phyloP scores from a whole-genome alignment of 2,888 invertebrate species.

The Parnassius orleans region DNA sequence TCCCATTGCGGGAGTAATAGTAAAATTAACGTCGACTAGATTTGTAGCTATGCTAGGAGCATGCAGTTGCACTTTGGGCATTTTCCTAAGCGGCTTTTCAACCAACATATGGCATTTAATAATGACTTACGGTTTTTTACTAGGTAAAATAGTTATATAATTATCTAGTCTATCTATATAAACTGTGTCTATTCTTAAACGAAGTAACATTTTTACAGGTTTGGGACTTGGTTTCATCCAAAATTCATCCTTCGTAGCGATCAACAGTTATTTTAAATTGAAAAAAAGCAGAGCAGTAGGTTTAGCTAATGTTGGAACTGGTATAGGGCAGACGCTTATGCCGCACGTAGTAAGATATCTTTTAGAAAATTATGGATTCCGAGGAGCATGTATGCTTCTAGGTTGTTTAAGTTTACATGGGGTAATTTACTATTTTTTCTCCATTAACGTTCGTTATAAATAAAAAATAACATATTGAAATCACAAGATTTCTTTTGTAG shows the following conservation, averaged over 20 bases:
- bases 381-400: slow-evolving; percentile 83
- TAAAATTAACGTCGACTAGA: slow-evolving; percentile 72
- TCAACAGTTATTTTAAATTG: slow-evolving; percentile 85
- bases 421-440: slow-evolving; percentile 54
- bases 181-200: slow-evolving; percentile 1
- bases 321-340: slow-evolving; percentile 87
- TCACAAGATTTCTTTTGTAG: slow-evolving; percentile 45
- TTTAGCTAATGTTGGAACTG: slow-evolving; percentile 87
- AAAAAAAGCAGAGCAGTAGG: slow-evolving; percentile 88
- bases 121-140: slow-evolving; percentile 67
- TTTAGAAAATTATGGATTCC: slow-evolving; percentile 83
- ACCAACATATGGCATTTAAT: slow-evolving; percentile 68
- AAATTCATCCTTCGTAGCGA: slow-evolving; percentile 86
- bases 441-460: too few relatives aligned
- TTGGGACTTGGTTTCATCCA: slow-evolving; percentile 86
- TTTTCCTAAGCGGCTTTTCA: slow-evolving; percentile 71
- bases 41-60: slow-evolving; percentile 68
- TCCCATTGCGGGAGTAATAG: slow-evolving; percentile 85
- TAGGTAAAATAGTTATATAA: slow-evolving; percentile 56
- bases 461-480: neutral
- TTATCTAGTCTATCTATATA: neutral
- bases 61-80: slow-evolving; percentile 60
- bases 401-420: slow-evolving; percentile 84
- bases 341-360: slow-evolving; percentile 85
- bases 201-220: slow-evolving; percentile 62